Evolutionary conservation across 2,113 vertebrate genomes (phyloP), one percentile per base, ranked within the genome.

Genomic region (Apistogramma diplotaenia): DNA sequence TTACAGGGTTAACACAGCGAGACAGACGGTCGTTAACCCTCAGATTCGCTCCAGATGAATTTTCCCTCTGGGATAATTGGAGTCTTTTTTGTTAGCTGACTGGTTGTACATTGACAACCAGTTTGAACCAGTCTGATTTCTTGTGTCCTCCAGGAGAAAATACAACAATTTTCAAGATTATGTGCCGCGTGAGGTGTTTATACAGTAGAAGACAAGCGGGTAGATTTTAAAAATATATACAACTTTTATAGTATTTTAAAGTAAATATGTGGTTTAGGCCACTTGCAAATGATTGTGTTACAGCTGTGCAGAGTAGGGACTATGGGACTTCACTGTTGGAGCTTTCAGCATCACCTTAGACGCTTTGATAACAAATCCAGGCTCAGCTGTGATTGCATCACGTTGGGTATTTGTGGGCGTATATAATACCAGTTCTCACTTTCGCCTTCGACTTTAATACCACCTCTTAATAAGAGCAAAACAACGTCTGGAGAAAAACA

Each of bases 391-490:
- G 40, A 70, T 70, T 3, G 9, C 25, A n/a, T 31, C 25, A 70
- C n/a, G 25, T 70, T 70, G 43, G 43, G 10, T 51, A n/a, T 49
- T 70, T 31, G 0, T 6, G 18, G 1, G 25, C 29, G 16, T 31
- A 13, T n/a, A 70, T 70, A 18, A 31, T n/a, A 3, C 25, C 5
- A 51, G 23, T 51, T 51, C 43, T 70, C 25, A n/a, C 33, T 49
- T 70, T 70, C 31, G 16, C 43, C 65, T 70, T 31, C 25, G 3
- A 70, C 25, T 51, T 70, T 70, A 70, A 29, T 51, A 10, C 35
- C 15, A 33, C 55, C 21, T 73, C 33, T 56, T 67, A 40, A 74
- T 31, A 57, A 54, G 43, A 78, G 15, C 8, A 23, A 75, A 78
- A 33, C 13, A n/a, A 58, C 27, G 16, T 10, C 27, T 25, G 12